Base-by-base conservation (phyloP, 92 coral and sea anemone species). In the Heliopora coerulea region DNA sequence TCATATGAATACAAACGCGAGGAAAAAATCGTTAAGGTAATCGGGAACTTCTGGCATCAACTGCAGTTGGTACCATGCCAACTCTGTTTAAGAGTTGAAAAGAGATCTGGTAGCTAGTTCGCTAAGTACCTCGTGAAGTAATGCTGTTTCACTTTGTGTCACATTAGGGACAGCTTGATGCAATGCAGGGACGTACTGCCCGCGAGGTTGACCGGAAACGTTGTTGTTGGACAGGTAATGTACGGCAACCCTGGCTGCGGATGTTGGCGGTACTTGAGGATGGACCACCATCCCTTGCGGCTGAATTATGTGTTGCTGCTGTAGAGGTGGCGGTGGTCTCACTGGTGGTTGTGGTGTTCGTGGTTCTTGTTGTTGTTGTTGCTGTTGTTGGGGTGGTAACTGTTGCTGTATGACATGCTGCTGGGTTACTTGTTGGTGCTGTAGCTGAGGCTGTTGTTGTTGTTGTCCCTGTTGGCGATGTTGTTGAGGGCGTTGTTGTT, bases 91-190 rank as follows among this genome's bases (percentile, higher is more conserved):
- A 10, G 52, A 46, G 52, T 70, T 70, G 32, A 70, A 70, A 12
- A 70, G 77, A 35, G 77, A 70, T 52, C 77, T 52, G 8, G 77
- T 70, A 7, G 77, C 77, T 32, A 70, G 49, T 25, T 70, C 77
- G 24, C 42, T 70, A 29, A 70, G 58, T 40, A 70, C 77, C 24
- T 70, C 77, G 54, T 70, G 77, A 54, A 70, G 77, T 70, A 70
- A 24, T 29, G 61, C 77, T 29, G 77, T 70, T 13, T 70, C 77
- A 49, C 77, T 70, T 70, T 70, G 77, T 29, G 77, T 70, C 9
- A 70, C 77, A 59, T 58, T 12, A 27, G 62, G 44, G n/a, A 52
- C 77, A 26, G 31, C 54, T 39, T 52, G 77, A 8, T 70, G 77
- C 27, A 70, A 54, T 49, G 63, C 32, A 34, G 77, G 64, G 63